These are phyloP conservation scores for Lophius americanus DNA, from an alignment of 2,797 vertebrate species.

Conservation along the genomic window DNA sequence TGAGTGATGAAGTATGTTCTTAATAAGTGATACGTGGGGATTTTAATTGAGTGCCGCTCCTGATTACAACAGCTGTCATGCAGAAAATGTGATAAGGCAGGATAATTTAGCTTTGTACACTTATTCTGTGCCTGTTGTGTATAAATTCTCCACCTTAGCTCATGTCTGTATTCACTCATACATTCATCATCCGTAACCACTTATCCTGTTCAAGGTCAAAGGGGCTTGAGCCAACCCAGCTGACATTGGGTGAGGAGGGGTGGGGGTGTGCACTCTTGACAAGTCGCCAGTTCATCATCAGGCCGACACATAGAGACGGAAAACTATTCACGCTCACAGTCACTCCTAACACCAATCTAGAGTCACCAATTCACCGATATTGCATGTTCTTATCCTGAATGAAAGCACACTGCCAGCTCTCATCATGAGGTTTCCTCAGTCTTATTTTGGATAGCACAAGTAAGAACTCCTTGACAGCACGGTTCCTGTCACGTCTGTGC, in stretches of 20 bases:
- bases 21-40: slow-evolving; percentile 9
- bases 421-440: not conserved
- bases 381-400: slow-evolving; percentile 13
- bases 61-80: not conserved
- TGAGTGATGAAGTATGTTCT: slow-evolving; percentile 9
- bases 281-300: too few species aligned
- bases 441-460: slow-evolving; percentile 8
- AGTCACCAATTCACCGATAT: too few species aligned
- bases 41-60: not conserved
- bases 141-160: too few species aligned
- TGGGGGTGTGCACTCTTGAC: too few species aligned
- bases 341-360: too few species aligned
- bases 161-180: too few species aligned
- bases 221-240: not conserved
- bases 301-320: too few species aligned
- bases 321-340: too few species aligned
- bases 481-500: slow-evolving; percentile 1
- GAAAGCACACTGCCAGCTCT: not conserved
- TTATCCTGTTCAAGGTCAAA: too few species aligned
- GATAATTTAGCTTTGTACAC: not conserved
- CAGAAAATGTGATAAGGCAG: not conserved
- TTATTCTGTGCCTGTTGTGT: not conserved
- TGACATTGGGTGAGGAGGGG: too few species aligned
- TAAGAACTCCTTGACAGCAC: not conserved
- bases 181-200: too few species aligned